Evolutionary conservation across 2,888 invertebrate genomes (phyloP).

Genomic region (Ophonus ardosiacus): DNA sequence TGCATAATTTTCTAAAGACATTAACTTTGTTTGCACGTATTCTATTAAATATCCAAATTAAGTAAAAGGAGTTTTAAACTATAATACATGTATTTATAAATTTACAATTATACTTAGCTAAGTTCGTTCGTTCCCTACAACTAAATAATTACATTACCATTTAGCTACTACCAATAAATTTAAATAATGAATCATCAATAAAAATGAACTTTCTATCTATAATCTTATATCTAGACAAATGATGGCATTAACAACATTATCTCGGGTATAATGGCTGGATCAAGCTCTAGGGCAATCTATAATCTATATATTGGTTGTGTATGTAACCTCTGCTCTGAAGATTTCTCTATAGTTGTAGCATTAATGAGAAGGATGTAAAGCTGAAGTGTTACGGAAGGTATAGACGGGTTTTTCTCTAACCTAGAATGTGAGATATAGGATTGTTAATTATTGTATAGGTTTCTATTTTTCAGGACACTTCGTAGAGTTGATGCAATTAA

Average conservation of each 20-base stretch:
- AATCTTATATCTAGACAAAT: not conserved
- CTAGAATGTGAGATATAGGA: slow-evolving; percentile 10
- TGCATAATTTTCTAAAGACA: too few species aligned
- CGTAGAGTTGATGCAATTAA: too few species aligned
- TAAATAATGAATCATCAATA: not conserved
- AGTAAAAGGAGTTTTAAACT: too few species aligned
- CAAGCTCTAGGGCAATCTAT: not conserved
- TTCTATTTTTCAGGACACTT: not conserved
- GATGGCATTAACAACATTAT: slow-evolving; percentile 10
- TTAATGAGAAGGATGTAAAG: not conserved
- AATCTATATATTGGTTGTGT: slow-evolving; percentile 12
- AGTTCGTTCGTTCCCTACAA: too few species aligned
- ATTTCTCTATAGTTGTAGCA: not conserved
- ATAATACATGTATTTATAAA: too few species aligned
- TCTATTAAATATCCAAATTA: too few species aligned
- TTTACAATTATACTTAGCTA: too few species aligned
- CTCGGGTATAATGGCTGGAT: not conserved
- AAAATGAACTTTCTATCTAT: not conserved
- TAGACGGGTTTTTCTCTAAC: slow-evolving; percentile 5
- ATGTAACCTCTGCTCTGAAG: not conserved
- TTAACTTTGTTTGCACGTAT: too few species aligned
- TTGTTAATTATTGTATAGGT: not conserved
- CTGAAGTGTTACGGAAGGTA: slow-evolving; percentile 5
- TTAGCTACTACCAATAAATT: not conserved
- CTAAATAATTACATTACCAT: not conserved